Percentiles rank a stretch among this genome's conserved stretches.
Conservation (phyloP, 2,888 invertebrate genomes). For the Serrognathus titanus region DNA sequence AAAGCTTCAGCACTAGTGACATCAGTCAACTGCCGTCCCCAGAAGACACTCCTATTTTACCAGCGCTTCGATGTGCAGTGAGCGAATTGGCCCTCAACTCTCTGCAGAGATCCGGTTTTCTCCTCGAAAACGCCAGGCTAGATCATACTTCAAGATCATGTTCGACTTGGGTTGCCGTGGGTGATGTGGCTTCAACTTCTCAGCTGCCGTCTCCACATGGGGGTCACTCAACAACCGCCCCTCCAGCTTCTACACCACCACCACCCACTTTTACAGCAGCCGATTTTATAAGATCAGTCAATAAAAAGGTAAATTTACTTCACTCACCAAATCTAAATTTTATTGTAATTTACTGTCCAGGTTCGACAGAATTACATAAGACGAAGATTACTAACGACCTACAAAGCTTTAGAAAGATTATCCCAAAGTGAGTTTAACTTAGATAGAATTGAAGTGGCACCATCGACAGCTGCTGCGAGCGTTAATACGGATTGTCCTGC, state of each 20-base stretch:
- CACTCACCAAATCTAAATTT: not conserved
- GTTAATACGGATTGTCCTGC: conserved; percentile 25
- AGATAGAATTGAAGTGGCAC: conserved; percentile 66
- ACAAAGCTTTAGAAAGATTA: conserved; percentile 74
- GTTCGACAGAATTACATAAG: conserved; percentile 80
- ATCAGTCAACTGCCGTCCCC: conserved; percentile 61
- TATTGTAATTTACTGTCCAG: conserved; percentile 41
- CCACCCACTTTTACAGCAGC: conserved; percentile 61
- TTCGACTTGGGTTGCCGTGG: conserved; percentile 85
- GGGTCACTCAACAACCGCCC: conserved; percentile 44
- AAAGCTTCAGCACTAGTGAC: conserved; percentile 81
- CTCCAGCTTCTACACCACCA: conserved; percentile 32
- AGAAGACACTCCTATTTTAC: conserved; percentile 45
- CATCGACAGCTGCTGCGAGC: conserved; percentile 51
- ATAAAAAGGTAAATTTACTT: conserved; percentile 64
- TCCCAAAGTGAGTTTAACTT: conserved; percentile 84
- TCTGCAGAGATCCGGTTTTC: conserved; percentile 53
- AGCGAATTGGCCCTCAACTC: conserved; percentile 60
- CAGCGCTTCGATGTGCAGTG: conserved; percentile 48
- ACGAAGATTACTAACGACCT: conserved; percentile 72
- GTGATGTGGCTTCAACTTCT: conserved; percentile 70
- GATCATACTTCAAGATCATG: conserved; percentile 65
- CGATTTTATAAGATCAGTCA: conserved; percentile 70
- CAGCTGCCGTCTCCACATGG: conserved; percentile 81
- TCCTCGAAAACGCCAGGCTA: conserved; percentile 57